Evolutionary conservation across 2,888 invertebrate species (phyloP), one percentile per base, ranked within the genome.

Genomic region (Cistogaster globosa): DNA sequence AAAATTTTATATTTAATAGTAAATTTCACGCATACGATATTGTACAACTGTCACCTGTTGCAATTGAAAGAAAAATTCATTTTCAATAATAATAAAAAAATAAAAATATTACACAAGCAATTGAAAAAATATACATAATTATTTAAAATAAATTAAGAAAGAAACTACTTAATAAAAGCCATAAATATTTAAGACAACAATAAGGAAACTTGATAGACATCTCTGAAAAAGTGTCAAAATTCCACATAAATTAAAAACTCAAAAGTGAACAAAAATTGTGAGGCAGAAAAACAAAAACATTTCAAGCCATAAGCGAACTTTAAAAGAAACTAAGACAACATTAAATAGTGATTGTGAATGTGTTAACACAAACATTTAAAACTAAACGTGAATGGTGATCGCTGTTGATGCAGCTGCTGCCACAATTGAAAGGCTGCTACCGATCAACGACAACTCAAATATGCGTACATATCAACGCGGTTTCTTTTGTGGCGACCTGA

Each of bases 381-480:
- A 55, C 11, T 42, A 62, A 74, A 77, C 82, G 65, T 77, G 18
- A 72, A 65, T 51, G 69, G 62, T 48, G 57, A 69, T 74, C 74
- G 22, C 57, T 62, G 58, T 45, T 65, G 67, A 16, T 9, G 45
- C 36, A 11, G 48, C 38, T 60, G 38, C 57, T 22, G 75, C 45
- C 22, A 57, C 63, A 42, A 62, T 68, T 76, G 38, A 55, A 36
- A 53, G 32, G 26, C 57, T 48, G n/a, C 58, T 14, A 55, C 18
- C 48, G 36, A 32, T 38, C 32, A 57, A 20, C 58, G 7, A 26
- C 22, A 48, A 36, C 57, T n/a, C 55, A 83, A 86, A 74, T 60
- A 91, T 91, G 91, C 89, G 87, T 16, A 88, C 89, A 18, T 90
- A 90, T n/a, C 90, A 91, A 38, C 90, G 91, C 9, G 91, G 91